Conservation (phyloP, 2,888 invertebrate genomes). For the Acleris sparsana region DNA sequence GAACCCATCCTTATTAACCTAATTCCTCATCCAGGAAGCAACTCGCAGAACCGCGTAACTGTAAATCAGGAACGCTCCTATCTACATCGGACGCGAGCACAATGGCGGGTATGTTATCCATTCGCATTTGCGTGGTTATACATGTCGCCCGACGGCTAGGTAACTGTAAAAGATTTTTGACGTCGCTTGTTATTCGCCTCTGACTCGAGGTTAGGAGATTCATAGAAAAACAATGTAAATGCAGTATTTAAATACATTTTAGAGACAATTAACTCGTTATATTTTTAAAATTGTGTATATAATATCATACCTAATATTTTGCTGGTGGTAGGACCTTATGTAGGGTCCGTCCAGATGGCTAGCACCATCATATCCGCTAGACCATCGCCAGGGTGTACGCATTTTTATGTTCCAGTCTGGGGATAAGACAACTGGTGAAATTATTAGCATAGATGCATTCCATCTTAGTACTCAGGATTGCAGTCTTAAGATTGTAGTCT, state of each 20-base stretch:
- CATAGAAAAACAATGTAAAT: background rate
- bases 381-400: too few relatives aligned
- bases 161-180: slow-evolving; percentile 36
- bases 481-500: too few relatives aligned
- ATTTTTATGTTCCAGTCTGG: too few relatives aligned
- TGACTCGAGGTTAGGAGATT: background rate
- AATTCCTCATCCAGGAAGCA: slow-evolving; percentile 34
- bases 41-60: slow-evolving; percentile 34
- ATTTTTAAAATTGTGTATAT: too few relatives aligned
- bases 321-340: too few relatives aligned
- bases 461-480: too few relatives aligned
- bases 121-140: slow-evolving; percentile 36
- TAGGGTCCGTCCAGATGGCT: too few relatives aligned
- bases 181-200: slow-evolving; percentile 6
- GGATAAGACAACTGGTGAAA: too few relatives aligned
- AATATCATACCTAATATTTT: too few relatives aligned
- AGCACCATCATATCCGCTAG: too few relatives aligned
- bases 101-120: slow-evolving; percentile 37
- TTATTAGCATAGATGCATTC: too few relatives aligned
- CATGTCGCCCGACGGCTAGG: slow-evolving; percentile 33
- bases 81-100: slow-evolving; percentile 36
- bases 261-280: too few relatives aligned
- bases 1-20: slow-evolving; percentile 13
- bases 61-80: slow-evolving; percentile 39
- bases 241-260: background rate